Evolutionary conservation across 2,797 vertebrate genomes (phyloP).

Genomic region (Cichlasoma orientale): DNA sequence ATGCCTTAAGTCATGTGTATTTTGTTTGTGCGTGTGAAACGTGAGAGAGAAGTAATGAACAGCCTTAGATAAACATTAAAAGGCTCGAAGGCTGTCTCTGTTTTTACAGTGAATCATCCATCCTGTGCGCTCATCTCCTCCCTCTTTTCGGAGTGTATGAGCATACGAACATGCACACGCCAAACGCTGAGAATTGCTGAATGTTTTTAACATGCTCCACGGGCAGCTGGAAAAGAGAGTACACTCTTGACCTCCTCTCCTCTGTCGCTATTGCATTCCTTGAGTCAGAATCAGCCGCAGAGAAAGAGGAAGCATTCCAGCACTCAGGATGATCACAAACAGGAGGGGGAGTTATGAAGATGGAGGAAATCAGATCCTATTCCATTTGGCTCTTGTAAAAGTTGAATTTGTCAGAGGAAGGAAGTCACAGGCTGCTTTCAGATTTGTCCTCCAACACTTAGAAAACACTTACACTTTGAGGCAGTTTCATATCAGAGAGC

Average conservation of each 20-base stretch:
- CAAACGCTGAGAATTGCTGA: conserved; percentile 1
- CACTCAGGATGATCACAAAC: conserved; percentile 13
- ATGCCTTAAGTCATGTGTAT: conserved; percentile 23
- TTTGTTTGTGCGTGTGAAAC: conserved; percentile 30
- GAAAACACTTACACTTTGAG: background rate
- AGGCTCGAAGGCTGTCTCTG: conserved; percentile 39
- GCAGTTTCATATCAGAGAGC: background rate
- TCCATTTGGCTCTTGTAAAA: conserved; percentile 38
- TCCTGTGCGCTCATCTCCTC: conserved; percentile 33
- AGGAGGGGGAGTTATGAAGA: conserved; percentile 10
- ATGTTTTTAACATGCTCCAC: conserved; percentile 45
- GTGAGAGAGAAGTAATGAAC: conserved; percentile 9
- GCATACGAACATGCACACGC: conserved; percentile 8
- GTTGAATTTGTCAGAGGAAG: conserved; percentile 35
- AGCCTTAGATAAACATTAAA: conserved; percentile 4
- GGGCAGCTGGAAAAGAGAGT: conserved; percentile 51
- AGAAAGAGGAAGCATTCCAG: conserved; percentile 46
- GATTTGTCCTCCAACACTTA: conserved; percentile 19
- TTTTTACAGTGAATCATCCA: conserved; percentile 63
- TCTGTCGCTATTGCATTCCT: conserved; percentile 44
- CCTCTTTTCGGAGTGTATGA: conserved; percentile 12
- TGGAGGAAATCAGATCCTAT: conserved; percentile 23
- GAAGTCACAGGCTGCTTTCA: conserved; percentile 33
- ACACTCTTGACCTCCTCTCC: conserved; percentile 49
- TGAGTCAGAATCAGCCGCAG: conserved; percentile 45